Base-by-base conservation (phyloP, 1,140 invertebrate genomes). In the Nasonia giraulti region DNA sequence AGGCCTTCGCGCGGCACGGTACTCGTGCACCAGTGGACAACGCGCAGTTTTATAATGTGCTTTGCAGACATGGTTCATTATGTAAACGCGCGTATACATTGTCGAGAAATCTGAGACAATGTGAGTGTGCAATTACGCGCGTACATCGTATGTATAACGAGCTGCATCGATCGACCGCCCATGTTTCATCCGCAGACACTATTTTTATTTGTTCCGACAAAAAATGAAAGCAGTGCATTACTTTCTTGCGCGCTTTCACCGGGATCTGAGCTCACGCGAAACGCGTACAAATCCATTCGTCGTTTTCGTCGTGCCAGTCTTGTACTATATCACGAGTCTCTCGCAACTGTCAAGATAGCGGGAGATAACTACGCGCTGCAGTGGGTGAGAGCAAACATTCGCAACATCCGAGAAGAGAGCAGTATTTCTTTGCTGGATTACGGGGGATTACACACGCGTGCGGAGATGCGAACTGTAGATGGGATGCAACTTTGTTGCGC, bases 101-200 rank as follows among this genome's bases (percentile, higher is more conserved):
- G 27, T 71, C 55, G 20, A 20, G 55, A 62, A 62, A 62, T 62
- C 55, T 7, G 55, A 62, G 17, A 62, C 55, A 62, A 62, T 62
- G 7, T 62, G 47, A 62, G 55, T 6, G 69, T 71, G 31, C 27
- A 62, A 71, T 33, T 71, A 33, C 10, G 10, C 2, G 69, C 12
- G 1, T 69, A 69, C 20, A 27, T 69, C 10, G 8, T 27, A 69
- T 69, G 17, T 69, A 69, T 75, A 85, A 80, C 80, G 71, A 80
- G 79, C 55, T 68, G 79, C 78, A 17, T 44, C 77, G 68, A 66
- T 74, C 83, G 83, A 33, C 37, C 69, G 69, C 55, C 33, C 31
- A 55, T 73, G 47, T 50, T 50, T 17, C 12, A 50, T 14, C 12
- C 11, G 14, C 12, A 17, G 47, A 50, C 8, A 0, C 47, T 50